Conservation (phyloP, 92 coral and sea anemone species). For the Palythoa caribaeorum region DNA sequence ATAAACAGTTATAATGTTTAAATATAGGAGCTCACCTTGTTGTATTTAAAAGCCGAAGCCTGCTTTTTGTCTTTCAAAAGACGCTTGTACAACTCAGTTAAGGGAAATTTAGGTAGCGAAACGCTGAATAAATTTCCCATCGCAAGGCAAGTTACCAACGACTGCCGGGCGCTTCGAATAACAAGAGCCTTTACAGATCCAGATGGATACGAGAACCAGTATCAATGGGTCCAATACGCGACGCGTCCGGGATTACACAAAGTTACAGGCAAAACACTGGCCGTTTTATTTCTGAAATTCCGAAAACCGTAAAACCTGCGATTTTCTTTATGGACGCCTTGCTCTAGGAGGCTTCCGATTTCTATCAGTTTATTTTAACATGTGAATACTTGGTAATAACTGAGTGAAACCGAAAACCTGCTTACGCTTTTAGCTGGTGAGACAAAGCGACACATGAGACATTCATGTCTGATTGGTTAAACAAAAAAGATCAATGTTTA, state of each 20-base stretch:
- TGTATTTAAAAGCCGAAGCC: constrained; percentile 28
- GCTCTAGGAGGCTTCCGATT: neutral
- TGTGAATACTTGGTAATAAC: neutral
- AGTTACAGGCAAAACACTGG: neutral
- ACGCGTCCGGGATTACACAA: constrained; percentile 8
- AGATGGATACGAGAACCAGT: constrained; percentile 20
- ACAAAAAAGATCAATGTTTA: neutral
- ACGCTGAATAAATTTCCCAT: constrained; percentile 46
- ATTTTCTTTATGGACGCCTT: neutral
- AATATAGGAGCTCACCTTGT: constrained; percentile 21
- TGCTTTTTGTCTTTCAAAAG: constrained; percentile 32
- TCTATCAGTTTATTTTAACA: neutral
- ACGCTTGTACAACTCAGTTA: constrained; percentile 20
- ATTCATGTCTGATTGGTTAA: neutral
- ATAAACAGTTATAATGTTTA: neutral
- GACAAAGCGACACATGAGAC: constrained; percentile 12
- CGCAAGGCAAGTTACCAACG: neutral
- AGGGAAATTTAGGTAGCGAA: constrained; percentile 19
- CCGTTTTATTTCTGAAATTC: neutral
- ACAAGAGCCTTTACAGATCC: neutral
- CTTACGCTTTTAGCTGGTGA: neutral
- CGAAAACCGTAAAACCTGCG: neutral
- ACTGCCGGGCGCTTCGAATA: neutral
- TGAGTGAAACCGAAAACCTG: constrained; percentile 33
- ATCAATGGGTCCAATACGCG: constrained; percentile 20